Conservation (phyloP, 2,888 invertebrate species). For the Callimorpha dominula region DNA sequence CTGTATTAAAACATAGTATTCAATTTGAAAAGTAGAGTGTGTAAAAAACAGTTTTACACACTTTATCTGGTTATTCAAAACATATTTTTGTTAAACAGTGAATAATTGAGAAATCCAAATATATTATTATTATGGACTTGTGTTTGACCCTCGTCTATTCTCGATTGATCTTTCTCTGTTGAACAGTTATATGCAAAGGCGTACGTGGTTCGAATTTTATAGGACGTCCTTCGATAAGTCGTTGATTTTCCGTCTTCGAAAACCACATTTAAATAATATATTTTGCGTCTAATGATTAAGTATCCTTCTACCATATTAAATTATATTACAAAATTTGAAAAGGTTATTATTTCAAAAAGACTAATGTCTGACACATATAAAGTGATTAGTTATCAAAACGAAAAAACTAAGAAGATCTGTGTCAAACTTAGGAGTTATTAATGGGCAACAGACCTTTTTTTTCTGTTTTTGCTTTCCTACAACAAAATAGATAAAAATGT, state of each 20-base stretch:
- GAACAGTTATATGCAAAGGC: not conserved
- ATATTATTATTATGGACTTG: too few relatives aligned
- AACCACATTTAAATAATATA: not conserved
- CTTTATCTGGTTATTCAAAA: too few relatives aligned
- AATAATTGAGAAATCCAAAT: too few relatives aligned
- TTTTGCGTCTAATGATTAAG: not conserved
- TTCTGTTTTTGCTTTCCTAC: constrained; percentile 18
- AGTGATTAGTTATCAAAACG: too few relatives aligned
- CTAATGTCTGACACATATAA: too few relatives aligned
- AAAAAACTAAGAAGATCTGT: constrained; percentile 5
- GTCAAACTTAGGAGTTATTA: constrained; percentile 11
- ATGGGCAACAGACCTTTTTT: constrained; percentile 14
- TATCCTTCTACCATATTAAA: not conserved
- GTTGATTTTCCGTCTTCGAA: not conserved
- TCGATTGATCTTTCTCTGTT: not conserved
- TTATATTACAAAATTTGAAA: not conserved
- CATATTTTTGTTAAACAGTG: too few relatives aligned
- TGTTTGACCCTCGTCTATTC: too few relatives aligned
- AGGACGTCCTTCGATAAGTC: not conserved
- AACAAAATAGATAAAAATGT: not conserved
- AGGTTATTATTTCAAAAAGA: too few relatives aligned
- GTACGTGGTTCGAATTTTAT: not conserved
- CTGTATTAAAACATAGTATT: not conserved
- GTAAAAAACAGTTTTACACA: too few relatives aligned
- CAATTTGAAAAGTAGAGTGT: not conserved